phyloP scores from a whole-genome alignment of 1,140 invertebrate species.

The Papilio xuthus region DNA sequence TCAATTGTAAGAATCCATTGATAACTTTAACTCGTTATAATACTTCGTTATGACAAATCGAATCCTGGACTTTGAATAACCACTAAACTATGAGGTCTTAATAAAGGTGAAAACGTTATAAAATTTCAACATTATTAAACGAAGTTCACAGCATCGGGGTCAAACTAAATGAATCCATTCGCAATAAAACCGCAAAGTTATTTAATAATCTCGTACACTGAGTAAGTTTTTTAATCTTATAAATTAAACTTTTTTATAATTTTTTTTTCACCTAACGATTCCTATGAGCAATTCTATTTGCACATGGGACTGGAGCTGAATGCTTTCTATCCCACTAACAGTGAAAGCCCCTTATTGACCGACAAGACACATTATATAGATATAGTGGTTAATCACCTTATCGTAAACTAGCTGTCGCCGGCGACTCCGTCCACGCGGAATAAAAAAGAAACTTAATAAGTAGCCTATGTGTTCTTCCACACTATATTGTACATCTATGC shows the following conservation, averaged over 20 bases:
- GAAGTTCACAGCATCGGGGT: constrained; percentile 8
- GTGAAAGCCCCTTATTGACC: too few relatives aligned
- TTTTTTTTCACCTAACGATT: not conserved
- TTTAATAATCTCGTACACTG: constrained; percentile 5
- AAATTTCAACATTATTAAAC: constrained; percentile 12
- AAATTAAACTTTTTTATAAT: not conserved
- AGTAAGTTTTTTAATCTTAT: constrained; percentile 16
- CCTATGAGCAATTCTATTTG: not conserved
- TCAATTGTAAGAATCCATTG: too few relatives aligned
- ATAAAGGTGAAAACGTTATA: constrained; percentile 22
- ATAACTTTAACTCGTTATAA: too few relatives aligned
- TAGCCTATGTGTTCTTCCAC: too few relatives aligned
- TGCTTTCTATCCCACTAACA: too few relatives aligned
- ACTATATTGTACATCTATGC: too few relatives aligned
- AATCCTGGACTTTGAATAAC: not conserved
- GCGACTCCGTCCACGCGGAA: too few relatives aligned
- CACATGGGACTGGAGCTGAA: too few relatives aligned
- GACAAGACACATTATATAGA: too few relatives aligned
- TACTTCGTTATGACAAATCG: not conserved
- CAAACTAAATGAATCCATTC: constrained; percentile 22
- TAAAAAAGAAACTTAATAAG: too few relatives aligned
- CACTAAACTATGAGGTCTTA: not conserved
- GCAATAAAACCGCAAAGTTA: constrained; percentile 11
- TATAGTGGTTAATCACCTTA: too few relatives aligned
- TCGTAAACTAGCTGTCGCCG: too few relatives aligned